phyloP scores from a whole-genome alignment of 2,113 vertebrate species.

The Ursus arctos region DNA sequence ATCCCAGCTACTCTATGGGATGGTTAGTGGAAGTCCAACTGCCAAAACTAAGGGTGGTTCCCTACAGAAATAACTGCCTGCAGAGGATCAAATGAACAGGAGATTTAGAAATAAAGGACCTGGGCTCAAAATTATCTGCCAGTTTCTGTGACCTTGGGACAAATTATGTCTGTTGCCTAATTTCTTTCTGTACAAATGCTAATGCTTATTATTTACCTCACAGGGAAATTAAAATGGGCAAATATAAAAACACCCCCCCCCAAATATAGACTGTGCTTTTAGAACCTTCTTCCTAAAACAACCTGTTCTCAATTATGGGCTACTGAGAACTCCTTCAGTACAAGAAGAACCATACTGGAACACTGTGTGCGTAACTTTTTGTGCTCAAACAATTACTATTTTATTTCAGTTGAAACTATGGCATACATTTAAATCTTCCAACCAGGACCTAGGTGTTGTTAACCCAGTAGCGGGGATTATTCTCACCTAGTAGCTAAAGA shows the following conservation, averaged over 20 bases:
- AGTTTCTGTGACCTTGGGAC: constrained; percentile 38
- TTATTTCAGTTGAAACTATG: constrained; percentile 11
- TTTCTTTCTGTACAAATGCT: constrained; percentile 48
- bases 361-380: background rate
- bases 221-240: background rate
- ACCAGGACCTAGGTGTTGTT: background rate
- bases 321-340: background rate
- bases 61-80: background rate
- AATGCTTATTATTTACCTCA: background rate
- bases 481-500: background rate
- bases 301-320: background rate
- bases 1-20: background rate
- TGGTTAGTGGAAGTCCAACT: background rate
- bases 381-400: background rate
- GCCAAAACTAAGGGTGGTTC: background rate
- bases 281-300: background rate
- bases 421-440: background rate
- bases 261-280: background rate
- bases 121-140: background rate
- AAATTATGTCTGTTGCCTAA: background rate
- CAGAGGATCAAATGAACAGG: background rate
- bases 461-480: background rate
- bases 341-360: background rate
- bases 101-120: constrained; percentile 1
- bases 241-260: background rate